Conservation (phyloP, 2,113 vertebrate genomes). For the Carollia perspicillata region DNA sequence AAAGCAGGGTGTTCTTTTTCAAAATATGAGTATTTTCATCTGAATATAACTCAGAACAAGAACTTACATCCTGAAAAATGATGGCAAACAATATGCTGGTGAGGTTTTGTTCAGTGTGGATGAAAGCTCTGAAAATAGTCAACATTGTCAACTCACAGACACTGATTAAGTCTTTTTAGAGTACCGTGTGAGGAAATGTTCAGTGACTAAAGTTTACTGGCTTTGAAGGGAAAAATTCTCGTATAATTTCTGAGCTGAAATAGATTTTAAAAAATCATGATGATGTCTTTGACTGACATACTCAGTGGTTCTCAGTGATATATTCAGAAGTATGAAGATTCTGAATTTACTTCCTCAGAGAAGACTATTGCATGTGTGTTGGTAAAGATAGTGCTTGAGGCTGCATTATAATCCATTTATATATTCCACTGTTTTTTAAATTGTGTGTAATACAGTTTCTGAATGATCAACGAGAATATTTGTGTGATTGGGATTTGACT, state of each 20-base stretch:
- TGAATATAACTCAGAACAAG: not conserved
- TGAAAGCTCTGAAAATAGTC: not conserved
- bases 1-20: not conserved
- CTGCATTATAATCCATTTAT: not conserved
- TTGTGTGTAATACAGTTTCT: not conserved
- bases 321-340: not conserved
- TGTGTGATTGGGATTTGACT: not conserved
- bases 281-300: not conserved
- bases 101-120: not conserved
- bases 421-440: not conserved
- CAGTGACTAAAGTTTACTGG: not conserved
- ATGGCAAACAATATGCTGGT: not conserved
- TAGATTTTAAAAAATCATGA: not conserved
- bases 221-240: not conserved
- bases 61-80: not conserved
- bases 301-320: not conserved
- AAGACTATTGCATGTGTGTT: not conserved
- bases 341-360: not conserved
- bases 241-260: constrained; percentile 10
- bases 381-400: not conserved
- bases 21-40: not conserved
- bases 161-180: constrained; percentile 2
- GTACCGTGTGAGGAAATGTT: not conserved
- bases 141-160: not conserved
- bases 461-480: not conserved